Base-by-base conservation (phyloP, 2,888 invertebrate species). In the Tubulanus polymorphus region DNA sequence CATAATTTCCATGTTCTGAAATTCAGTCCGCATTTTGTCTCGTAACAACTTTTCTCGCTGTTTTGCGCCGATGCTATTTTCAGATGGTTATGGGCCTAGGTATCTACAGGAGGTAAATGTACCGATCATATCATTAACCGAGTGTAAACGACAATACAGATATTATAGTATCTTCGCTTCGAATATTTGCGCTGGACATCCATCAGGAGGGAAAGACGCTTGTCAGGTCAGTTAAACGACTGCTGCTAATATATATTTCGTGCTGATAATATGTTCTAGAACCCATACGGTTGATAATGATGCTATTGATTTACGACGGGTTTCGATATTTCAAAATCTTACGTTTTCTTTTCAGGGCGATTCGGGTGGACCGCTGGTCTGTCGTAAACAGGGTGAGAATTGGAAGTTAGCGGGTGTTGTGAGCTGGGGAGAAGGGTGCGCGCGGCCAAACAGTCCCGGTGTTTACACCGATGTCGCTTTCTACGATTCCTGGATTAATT, bases 371-470 rank as follows among this genome's bases (percentile, higher is more conserved):
- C 70, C 70, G 6, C 28, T 69, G 18, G 64, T 65, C 2, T 70
- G 70, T 55, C 60, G 62, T 51, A 60, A 52, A 26, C 48, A 60
- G 23, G 66, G 65, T 18, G 57, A 55, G 0, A 32, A 32, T n/a
- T 69, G 65, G 65, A 64, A 64, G 46, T 35, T 70, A 23, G 66
- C 65, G 1, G 70, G 70, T 12, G 60, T 70, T 6, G 66, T 66
- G 10, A 65, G 65, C n/a, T 70, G 68, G 67, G 70, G 70, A 2
- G 67, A 66, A 46, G 70, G 69, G 1, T 70, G 70, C 61, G 70
- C 64, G 0, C 52, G 68, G 35, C 51, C 60, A 1, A 54, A 62
- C 41, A 54, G 63, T 2, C 70, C 70, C 2, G 70, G 70, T 1
- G 67, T 70, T 6, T 70, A 70, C 56, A 69, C 70, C 2, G 53